phyloP scores from a whole-genome alignment of 2,888 invertebrate species.

The Fissipunctia ypsillon region DNA sequence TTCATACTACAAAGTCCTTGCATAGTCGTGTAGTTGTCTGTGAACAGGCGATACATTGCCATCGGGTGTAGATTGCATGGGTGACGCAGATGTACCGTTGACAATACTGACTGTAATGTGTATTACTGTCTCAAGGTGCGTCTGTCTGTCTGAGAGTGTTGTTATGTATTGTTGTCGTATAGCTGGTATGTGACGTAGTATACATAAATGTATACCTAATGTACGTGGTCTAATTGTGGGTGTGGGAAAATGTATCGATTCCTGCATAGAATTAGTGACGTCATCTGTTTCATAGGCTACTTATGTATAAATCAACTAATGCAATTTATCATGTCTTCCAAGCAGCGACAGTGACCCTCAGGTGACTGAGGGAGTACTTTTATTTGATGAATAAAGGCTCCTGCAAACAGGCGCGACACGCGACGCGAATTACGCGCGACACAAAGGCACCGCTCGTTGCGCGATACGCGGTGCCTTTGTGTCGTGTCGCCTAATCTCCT shows the following conservation, averaged over 20 bases:
- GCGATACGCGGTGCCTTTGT: too few relatives aligned
- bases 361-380: too few relatives aligned
- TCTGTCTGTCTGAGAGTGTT: constrained; percentile 43
- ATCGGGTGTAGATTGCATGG: constrained; percentile 38
- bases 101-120: constrained; percentile 38
- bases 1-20: not conserved
- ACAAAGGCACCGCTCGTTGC: too few relatives aligned
- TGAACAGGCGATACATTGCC: constrained; percentile 21
- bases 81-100: constrained; percentile 59
- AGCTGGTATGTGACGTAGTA: not conserved
- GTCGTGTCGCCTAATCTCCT: too few relatives aligned
- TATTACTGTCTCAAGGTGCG: constrained; percentile 49
- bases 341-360: too few relatives aligned
- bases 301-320: not conserved
- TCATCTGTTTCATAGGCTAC: not conserved
- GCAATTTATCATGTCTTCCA: too few relatives aligned
- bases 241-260: not conserved
- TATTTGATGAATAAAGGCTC: too few relatives aligned
- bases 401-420: too few relatives aligned
- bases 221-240: not conserved
- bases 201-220: not conserved
- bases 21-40: not conserved
- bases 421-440: too few relatives aligned
- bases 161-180: constrained; percentile 11
- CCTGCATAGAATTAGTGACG: not conserved